phyloP scores from a whole-genome alignment of 2,797 vertebrate species.

The Melanotaenia maccullochi region DNA sequence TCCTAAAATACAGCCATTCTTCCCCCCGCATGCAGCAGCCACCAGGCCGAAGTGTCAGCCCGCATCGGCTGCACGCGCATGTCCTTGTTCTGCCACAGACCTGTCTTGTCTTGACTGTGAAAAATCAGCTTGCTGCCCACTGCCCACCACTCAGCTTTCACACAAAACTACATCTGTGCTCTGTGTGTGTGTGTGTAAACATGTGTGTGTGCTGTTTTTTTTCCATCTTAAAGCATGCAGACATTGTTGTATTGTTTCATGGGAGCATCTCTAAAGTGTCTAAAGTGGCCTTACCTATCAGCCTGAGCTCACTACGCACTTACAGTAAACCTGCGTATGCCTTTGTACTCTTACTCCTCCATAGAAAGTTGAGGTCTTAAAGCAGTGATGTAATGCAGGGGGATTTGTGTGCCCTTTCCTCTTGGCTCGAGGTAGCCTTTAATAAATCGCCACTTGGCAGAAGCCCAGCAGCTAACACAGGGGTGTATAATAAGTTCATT shows the following conservation, averaged over 20 bases:
- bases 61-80: slow-evolving; percentile 74
- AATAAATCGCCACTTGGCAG: slow-evolving; percentile 76
- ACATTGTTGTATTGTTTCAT: slow-evolving; percentile 34
- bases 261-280: slow-evolving; percentile 47
- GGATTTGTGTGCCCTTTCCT: slow-evolving; percentile 75
- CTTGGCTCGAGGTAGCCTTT: slow-evolving; percentile 77
- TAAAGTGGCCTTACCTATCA: slow-evolving; percentile 49
- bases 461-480: slow-evolving; percentile 75
- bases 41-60: slow-evolving; percentile 71
- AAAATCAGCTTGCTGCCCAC: slow-evolving; percentile 79
- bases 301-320: slow-evolving; percentile 52
- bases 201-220: slow-evolving; percentile 31
- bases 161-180: slow-evolving; percentile 70
- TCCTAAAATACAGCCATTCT: slow-evolving; percentile 77
- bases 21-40: slow-evolving; percentile 71
- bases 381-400: slow-evolving; percentile 78
- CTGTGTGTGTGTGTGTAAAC: slow-evolving; percentile 27
- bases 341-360: slow-evolving; percentile 60
- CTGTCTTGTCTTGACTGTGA: slow-evolving; percentile 79
- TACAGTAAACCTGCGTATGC: slow-evolving; percentile 74
- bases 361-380: slow-evolving; percentile 71
- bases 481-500: slow-evolving; percentile 85
- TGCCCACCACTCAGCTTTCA: slow-evolving; percentile 66
- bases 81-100: slow-evolving; percentile 79
- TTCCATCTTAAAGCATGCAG: slow-evolving; percentile 35